phyloP scores from a whole-genome alignment of 2,888 invertebrate genomes.

The Polydrusus tereticollis region DNA sequence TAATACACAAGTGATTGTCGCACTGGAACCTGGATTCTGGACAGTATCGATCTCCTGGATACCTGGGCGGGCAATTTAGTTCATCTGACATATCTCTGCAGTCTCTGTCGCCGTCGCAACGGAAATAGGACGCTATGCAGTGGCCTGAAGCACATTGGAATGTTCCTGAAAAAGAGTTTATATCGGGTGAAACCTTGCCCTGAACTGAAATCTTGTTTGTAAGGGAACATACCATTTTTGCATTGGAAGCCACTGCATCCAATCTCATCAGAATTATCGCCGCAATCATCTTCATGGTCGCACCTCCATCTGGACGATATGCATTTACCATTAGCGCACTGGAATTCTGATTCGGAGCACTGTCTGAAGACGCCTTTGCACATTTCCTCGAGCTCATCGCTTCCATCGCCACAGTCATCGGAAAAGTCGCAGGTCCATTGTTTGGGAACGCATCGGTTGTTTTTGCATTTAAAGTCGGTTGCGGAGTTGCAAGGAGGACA shows the following conservation, averaged over 20 bases:
- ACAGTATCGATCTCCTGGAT: constrained; percentile 89
- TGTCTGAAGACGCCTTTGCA: constrained; percentile 85
- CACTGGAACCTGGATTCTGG: constrained; percentile 93
- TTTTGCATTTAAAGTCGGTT: constrained; percentile 93
- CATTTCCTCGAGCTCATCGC: constrained; percentile 86
- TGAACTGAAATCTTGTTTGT: too few species aligned
- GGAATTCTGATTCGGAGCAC: constrained; percentile 94
- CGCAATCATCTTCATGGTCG: constrained; percentile 97
- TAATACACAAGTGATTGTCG: constrained; percentile 91
- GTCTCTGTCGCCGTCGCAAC: constrained; percentile 91
- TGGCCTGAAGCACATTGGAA: constrained; percentile 95
- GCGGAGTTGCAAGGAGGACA: constrained; percentile 90
- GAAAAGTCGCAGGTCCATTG: constrained; percentile 98
- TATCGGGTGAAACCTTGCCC: background rate
- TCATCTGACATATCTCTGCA: constrained; percentile 93
- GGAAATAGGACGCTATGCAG: constrained; percentile 89
- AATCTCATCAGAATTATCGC: constrained; percentile 92
- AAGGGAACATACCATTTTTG: constrained; percentile 85
- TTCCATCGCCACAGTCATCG: constrained; percentile 95
- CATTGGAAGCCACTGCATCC: constrained; percentile 87
- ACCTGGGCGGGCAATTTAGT: constrained; percentile 88
- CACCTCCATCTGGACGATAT: constrained; percentile 94
- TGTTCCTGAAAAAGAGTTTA: constrained; percentile 65
- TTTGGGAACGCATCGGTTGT: constrained; percentile 73
- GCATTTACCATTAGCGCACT: constrained; percentile 88